Evolutionary conservation across 2,797 vertebrate species (phyloP).

Genomic region (Sitta carolinensis): DNA sequence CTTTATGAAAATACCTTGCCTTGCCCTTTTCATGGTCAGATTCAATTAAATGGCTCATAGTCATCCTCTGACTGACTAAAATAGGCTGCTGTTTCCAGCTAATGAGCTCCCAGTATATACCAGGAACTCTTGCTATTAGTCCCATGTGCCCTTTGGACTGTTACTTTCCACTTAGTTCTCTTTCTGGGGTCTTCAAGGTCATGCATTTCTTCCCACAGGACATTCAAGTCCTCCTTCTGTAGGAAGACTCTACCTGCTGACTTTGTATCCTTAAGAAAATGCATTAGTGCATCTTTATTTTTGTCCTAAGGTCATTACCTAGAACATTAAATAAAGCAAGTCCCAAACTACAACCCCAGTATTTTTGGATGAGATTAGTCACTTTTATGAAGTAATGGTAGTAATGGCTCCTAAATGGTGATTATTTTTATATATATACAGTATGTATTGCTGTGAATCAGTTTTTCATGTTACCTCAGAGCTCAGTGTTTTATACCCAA

Average conservation of each 20-base stretch:
- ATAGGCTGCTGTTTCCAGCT: constrained; percentile 22
- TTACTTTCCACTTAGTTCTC: neutral
- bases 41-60: constrained; percentile 20
- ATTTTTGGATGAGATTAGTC: neutral
- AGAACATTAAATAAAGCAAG: neutral
- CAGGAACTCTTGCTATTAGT: constrained; percentile 21
- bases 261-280: neutral
- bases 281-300: neutral
- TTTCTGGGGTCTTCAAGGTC: neutral
- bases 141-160: neutral
- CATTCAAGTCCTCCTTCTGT: neutral
- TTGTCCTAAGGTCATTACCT: neutral
- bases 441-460: neutral
- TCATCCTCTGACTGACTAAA: constrained; percentile 5
- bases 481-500: neutral
- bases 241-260: neutral
- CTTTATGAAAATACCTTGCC: neutral
- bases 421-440: neutral
- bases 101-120: constrained; percentile 24
- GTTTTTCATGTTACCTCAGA: neutral
- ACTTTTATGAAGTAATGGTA: neutral
- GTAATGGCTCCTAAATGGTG: neutral
- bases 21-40: constrained; percentile 38
- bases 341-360: neutral
- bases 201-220: neutral